Base-by-base conservation (phyloP, 2,113 vertebrate species). In the Zosterops pallidus region DNA sequence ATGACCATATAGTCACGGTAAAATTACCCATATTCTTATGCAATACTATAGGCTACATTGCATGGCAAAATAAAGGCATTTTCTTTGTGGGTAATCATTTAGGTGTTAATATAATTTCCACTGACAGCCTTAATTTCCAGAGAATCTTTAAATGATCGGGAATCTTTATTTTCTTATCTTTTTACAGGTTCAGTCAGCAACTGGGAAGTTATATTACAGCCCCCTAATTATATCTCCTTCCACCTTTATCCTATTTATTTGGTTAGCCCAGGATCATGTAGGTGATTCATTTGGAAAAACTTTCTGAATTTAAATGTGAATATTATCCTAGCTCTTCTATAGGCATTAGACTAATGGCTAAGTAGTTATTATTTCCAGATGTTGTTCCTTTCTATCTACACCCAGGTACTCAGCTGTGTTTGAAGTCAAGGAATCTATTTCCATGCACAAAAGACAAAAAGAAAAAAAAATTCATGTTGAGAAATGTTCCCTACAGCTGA, bases 301-400 rank as follows among this genome's bases (percentile, higher is more conserved):
- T 63, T 92, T 94, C 49, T 57, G 39, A 64, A 44, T 60, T 83
- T 88, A 82, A 89, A 89, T 1, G 16, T 53, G 13, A 56, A 49
- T 72, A 90, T 89, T 90, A 31, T 75, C 84, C 86, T 52, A 67
- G 17, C 0, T 0, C 29, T 86, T 85, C 35, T 39, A 31, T 12
- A 53, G 37, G 7, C n/a, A 87, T 75, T 75, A 83, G 22, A 52
- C 46, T 74, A 90, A 89, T 75, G 60, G 17, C 15, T 71, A 50
- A 69, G 16, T 12, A 44, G 22, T 70, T 92, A 95, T 83, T 89
- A 42, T 91, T 95, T 96, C 72, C 89, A 97, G 68, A 77, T 87
- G 84, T 49, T 79, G 6, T 60, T 83, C 23, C 62, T 77, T 81
- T 87, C 21, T 90, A 70, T 88, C 74, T 94, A 35, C 28, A 90